Conservation (phyloP, 2,888 invertebrate genomes). For the Lamproptera curius region DNA sequence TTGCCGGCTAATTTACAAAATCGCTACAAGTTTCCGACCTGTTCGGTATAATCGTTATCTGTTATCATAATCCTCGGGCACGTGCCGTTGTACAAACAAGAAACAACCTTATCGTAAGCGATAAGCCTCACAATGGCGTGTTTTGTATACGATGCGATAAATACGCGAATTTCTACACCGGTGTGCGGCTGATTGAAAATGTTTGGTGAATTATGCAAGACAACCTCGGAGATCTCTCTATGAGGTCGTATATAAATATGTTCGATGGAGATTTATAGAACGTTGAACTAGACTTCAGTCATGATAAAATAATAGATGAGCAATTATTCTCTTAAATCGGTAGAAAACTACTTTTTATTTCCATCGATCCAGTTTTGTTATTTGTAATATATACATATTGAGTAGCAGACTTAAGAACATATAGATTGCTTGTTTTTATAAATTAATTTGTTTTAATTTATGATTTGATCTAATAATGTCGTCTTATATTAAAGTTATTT, state of each 20-base stretch:
- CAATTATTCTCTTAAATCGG: background rate
- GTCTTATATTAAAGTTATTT: too few relatives aligned
- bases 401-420: too few relatives aligned
- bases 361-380: background rate
- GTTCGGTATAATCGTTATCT: conserved; percentile 25
- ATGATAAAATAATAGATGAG: background rate
- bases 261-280: background rate
- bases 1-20: conserved; percentile 28
- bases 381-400: background rate
- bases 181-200: background rate
- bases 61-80: conserved; percentile 24
- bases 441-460: too few relatives aligned
- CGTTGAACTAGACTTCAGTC: background rate
- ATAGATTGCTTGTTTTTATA: too few relatives aligned
- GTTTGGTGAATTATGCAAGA: conserved; percentile 13
- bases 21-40: conserved; percentile 26
- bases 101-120: conserved; percentile 11
- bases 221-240: background rate
- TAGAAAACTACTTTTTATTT: background rate
- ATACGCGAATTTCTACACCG: conserved; percentile 16
- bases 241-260: background rate
- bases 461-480: too few relatives aligned
- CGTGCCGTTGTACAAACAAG: conserved; percentile 14
- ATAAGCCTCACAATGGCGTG: conserved; percentile 17
- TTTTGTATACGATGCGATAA: conserved; percentile 13